Evolutionary conservation across 2,797 vertebrate species (phyloP), one percentile per base, ranked within the genome.

Genomic region (Peromyscus melanophrys): DNA sequence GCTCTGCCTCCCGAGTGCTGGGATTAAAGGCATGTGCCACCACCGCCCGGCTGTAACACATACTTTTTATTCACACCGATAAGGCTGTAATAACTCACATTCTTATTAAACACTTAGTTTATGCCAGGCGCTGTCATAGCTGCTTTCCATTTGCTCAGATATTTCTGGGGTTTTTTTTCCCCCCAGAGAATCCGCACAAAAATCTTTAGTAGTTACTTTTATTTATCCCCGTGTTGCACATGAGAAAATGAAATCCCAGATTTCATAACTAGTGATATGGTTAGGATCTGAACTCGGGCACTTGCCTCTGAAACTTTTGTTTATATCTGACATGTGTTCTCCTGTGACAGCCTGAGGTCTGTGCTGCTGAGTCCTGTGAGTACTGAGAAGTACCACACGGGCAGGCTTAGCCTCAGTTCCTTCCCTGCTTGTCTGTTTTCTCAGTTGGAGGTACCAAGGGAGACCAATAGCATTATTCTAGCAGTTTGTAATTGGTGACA

Each of bases 261-360:
- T 65, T 85, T 96, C 49, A 57, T 16, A 90, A 12, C 67, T 85
- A 52, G 12, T 92, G 76, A 86, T 88, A 57, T 40, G 77, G 59
- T 52, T 43, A 96, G 80, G 43, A 52, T 94, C 93, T 96, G 81
- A 96, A 85, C 55, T 91, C 65, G 55, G 65, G 76, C 37, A 75
- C 1, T 49, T 92, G 55, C 55, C 40, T 95, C 43, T 49, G 57
- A 31, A 88, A 31, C 46, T 17, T 88, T 1, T 87, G 83, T 27
- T 95, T 40, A 85, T 81, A 9, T 10, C 12, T 85, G 37, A 49
- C 7, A 0, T 61, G 5, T 91, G 25, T 71, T 52, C 49, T 85
- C 16, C 27, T 73, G 0, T 87, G 37, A 40, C 34, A 85, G 37
- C 12, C 59, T 84, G 4, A 9, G 91, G 3, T 78, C 55, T 90